Base-by-base conservation (phyloP, 2,113 vertebrate genomes). In the Cyphomyrus plagiostoma region DNA sequence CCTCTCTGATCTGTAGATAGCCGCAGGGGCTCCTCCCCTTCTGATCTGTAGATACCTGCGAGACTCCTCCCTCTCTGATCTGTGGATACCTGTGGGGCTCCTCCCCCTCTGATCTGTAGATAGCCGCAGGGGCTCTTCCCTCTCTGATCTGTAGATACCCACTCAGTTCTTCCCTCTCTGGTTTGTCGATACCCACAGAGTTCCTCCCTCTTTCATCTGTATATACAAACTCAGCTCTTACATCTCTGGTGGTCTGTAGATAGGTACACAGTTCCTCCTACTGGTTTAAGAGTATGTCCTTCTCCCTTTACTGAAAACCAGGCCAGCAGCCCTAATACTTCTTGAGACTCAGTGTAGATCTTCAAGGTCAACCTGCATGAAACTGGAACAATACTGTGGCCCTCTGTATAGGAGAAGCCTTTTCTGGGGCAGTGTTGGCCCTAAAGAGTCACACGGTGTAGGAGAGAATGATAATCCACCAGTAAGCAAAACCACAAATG, bases 391-490 rank as follows among this genome's bases (percentile, higher is more conserved):
- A 80, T 53, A 62, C 82, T 21, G 1, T 45, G 82, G 80, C 80
- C 88, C 88, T 62, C 80, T 58, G 77, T 88, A 74, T 35, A 21
- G 70, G 17, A 35, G 35, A 30, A 42, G 17, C 9, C 19, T 84
- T 84, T 89, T 89, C 89, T 89, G 77, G 89, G 39, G 52, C 89
- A 89, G 9, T 19, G 8, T 35, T 39, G 48, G 49, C n/a, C 10
- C 88, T 52, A 50, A 82, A 52, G 70, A 82, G 52, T 53, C 45
- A 77, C 6, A 42, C 15, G 42, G 42, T 48, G 39, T 46, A 7
- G 42, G 58, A 70, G 19, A 30, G 35, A 26, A 70, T 66, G 45
- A 88, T 26, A 88, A 17, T 48, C 23, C 3, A 19, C 13, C 56
- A 88, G 74, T 45, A 62, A 45, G 35, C 87, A 39, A 66, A 66